Percentiles rank a stretch among this genome's conserved stretches.
phyloP scores from a whole-genome alignment of 2,888 invertebrate species.

The Smittia aterrima region DNA sequence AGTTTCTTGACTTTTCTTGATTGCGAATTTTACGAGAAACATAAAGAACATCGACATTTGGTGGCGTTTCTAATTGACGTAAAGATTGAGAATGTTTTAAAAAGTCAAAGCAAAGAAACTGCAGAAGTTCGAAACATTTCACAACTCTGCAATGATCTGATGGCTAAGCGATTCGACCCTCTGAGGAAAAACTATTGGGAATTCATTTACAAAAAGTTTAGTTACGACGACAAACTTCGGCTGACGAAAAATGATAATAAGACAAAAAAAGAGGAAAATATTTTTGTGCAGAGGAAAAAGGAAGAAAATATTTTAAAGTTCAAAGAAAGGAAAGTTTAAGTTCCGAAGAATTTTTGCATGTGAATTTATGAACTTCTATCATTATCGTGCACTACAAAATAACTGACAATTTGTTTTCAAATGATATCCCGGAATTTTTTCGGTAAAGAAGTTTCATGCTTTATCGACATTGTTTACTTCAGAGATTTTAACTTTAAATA shows the following conservation, averaged over 20 bases:
- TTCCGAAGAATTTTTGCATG: too few species aligned
- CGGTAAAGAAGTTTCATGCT: neutral
- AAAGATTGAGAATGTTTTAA: conserved; percentile 71
- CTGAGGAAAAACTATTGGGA: conserved; percentile 88
- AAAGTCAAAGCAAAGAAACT: conserved; percentile 60
- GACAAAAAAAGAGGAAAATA: too few species aligned
- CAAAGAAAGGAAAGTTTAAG: too few species aligned
- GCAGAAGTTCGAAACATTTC: conserved; percentile 60
- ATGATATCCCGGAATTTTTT: neutral
- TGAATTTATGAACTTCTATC: too few species aligned
- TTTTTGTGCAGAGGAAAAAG: too few species aligned
- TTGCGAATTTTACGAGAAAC: conserved; percentile 1
- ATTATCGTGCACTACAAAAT: too few species aligned
- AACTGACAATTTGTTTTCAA: too few species aligned
- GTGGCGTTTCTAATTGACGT: conserved; percentile 81
- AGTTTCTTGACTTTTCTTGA: too few species aligned
- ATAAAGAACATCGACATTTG: conserved; percentile 54
- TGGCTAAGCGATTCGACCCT: conserved; percentile 75
- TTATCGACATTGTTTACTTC: neutral
- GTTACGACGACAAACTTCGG: too few species aligned
- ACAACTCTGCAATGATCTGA: conserved; percentile 68
- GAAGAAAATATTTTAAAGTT: too few species aligned
- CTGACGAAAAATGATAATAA: too few species aligned
- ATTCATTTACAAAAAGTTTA: conserved; percentile 63
- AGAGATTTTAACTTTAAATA: neutral